Base-by-base conservation (phyloP, 1,140 invertebrate genomes). In the Oedothorax gibbosus region DNA sequence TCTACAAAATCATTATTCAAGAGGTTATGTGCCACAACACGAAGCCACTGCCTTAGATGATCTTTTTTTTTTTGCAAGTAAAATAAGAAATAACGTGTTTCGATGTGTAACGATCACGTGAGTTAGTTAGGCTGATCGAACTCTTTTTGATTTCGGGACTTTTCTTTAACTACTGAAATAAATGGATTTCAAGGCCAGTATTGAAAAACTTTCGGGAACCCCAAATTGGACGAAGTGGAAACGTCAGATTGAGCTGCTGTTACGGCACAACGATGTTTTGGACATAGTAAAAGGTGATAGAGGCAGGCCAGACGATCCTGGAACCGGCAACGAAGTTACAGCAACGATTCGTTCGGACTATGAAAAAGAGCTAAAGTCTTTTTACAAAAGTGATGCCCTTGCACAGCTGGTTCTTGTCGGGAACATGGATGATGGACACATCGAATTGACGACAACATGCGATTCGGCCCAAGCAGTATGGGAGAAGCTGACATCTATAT, bases 181-280 rank as follows among this genome's bases (percentile, higher is more conserved):
- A 20, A 57, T 75, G 72, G 49, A 18, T 21, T 75, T 75, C 56
- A 20, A 12, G 11, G 18, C 7, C 0, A 10, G 20, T n/a, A 75
- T 57, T 20, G 20, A 81, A 78, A 60, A 73, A 79, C 15, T 60
- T 15, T 0, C 15, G 50, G 20, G 18, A 35, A 3, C 9, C 11
- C 14, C 8, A 69, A 69, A 69, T 8, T 50, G 66, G 66, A 11
- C 11, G 14, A 69, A 69, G 15, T 49, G 66, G 66, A 69, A 69
- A 1, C 0, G 66, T 0, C 15, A 49, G 14, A 10, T 71, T 50
- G 68, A 51, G 15, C 15, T 49, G 35, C 50, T 69, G 12, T 12
- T 51, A 8, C 49, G 15, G 21, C 35, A 15, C 35, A 8, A n/a
- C 14, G 35, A 50, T 49, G 66, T 50, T 10, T 21, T 69, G 7